Evolutionary conservation across 2,797 vertebrate genomes (phyloP).

Genomic region (Jordanella pulchra): DNA sequence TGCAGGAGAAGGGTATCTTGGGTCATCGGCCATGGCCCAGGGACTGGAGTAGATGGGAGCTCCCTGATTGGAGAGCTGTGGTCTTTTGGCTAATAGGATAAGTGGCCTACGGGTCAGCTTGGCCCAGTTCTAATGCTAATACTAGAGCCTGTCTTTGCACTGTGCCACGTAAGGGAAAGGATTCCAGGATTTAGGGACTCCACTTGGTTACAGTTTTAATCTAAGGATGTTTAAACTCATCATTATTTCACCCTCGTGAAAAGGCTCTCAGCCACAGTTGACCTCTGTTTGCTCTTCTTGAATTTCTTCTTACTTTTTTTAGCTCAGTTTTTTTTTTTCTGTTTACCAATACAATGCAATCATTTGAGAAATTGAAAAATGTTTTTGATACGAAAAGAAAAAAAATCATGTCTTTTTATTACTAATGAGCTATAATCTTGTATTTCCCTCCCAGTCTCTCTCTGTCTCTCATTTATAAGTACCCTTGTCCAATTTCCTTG

Average conservation of each 20-base stretch:
- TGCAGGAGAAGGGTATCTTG: conserved; percentile 68
- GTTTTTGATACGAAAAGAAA: neutral
- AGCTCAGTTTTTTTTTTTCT: neutral
- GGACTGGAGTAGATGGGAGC: conserved; percentile 39
- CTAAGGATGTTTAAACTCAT: conserved; percentile 43
- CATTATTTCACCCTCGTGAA: conserved; percentile 14
- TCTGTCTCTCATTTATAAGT: neutral
- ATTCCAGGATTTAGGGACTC: conserved; percentile 50
- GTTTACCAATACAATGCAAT: neutral
- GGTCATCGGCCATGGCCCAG: conserved; percentile 67
- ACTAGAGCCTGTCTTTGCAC: conserved; percentile 55
- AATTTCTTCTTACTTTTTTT: neutral
- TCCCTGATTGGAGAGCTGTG: conserved; percentile 62
- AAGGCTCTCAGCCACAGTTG: neutral
- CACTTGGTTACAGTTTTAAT: conserved; percentile 63
- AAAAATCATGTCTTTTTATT: neutral
- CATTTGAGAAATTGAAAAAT: neutral
- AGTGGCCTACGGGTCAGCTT: conserved; percentile 72
- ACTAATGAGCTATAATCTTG: neutral
- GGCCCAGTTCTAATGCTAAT: conserved; percentile 75
- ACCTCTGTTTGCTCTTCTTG: neutral
- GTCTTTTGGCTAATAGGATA: conserved; percentile 78
- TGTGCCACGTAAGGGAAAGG: conserved; percentile 43
- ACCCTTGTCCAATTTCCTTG: neutral
- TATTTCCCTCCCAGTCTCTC: no score